Evolutionary conservation across 2,888 invertebrate species (phyloP), one percentile per base, ranked within the genome.

Genomic region (Crioceris asparagi): DNA sequence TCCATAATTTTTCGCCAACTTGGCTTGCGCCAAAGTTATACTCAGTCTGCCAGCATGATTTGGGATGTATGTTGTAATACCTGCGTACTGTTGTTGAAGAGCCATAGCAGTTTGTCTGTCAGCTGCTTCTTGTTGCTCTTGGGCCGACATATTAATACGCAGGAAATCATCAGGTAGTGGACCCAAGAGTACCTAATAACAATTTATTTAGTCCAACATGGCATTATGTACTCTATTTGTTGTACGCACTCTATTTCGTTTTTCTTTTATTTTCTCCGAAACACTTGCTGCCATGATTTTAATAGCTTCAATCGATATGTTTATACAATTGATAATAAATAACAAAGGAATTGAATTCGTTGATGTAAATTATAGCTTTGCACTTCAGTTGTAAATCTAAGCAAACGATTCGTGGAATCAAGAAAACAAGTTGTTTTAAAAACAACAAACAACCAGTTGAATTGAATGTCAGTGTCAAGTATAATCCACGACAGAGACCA

Each of bases 1-100:
- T 7, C 93, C 93, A 72, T 94, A 94, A 64, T 94, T 94, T 68
- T 93, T 92, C 6, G 83, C 81, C 41, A 94, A 71, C 66, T 88
- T 90, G 3, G 92, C 93, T 74, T 91, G 90, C 17, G 78, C 83
- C 43, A 92, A 77, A 10, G 90, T 90, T 51, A 92, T 81, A 59
- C 82, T 86, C 25, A 92, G 71, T 39, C 84, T 71, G 3, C 88
- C 88, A 17, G 74, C 50, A 41, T 71, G 62, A 43, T 70, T 62
- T 30, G 53, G 35, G 47, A 68, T 60, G 55, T 67, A 62, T 2
- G 60, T 51, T 34, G 55, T 60, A 64, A 68, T 63, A 40, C 66
- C 64, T 46, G 71, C 65, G 35, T 74, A 59, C 49, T 81, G 80
- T 43, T 82, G 79, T 49, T 81, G 81, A 17, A 83, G 59, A 21